Evolutionary conservation across 2,113 vertebrate genomes (phyloP).

Genomic region (Aphelocoma coerulescens): DNA sequence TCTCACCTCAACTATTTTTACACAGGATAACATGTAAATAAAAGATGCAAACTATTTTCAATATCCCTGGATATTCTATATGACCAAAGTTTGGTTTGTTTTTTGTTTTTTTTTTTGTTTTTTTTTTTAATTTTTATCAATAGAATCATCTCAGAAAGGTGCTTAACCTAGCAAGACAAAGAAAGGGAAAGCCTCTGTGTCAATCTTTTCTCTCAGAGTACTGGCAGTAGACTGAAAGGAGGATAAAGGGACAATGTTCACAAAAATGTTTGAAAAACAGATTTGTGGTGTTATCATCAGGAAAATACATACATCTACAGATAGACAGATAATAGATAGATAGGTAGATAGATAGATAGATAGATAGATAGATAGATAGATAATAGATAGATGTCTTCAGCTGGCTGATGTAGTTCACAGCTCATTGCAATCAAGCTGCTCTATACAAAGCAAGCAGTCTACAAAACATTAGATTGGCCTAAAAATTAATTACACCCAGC

Average conservation of each 20-base stretch:
- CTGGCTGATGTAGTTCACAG: background rate
- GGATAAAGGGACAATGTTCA: background rate
- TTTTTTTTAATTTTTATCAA: background rate
- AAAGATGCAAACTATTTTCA: background rate
- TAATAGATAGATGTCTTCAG: background rate
- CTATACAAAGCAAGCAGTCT: background rate
- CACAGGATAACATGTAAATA: background rate
- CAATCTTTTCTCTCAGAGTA: background rate
- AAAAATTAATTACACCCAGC: slow-evolving; percentile 64
- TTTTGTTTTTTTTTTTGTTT: background rate
- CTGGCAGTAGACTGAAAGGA: background rate
- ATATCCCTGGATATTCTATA: background rate
- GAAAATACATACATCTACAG: background rate
- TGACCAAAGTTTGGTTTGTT: background rate
- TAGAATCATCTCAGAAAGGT: background rate
- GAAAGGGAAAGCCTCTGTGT: background rate
- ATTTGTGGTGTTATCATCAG: background rate
- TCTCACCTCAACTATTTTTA: background rate
- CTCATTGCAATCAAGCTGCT: background rate
- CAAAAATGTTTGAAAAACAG: background rate
- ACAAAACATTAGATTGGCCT: slow-evolving; percentile 27
- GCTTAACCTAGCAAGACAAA: background rate
- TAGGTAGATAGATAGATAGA: background rate
- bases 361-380: background rate
- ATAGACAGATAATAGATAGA: background rate